Conservation (phyloP, 2,888 invertebrate species). For the Epistrophella euchroma region DNA sequence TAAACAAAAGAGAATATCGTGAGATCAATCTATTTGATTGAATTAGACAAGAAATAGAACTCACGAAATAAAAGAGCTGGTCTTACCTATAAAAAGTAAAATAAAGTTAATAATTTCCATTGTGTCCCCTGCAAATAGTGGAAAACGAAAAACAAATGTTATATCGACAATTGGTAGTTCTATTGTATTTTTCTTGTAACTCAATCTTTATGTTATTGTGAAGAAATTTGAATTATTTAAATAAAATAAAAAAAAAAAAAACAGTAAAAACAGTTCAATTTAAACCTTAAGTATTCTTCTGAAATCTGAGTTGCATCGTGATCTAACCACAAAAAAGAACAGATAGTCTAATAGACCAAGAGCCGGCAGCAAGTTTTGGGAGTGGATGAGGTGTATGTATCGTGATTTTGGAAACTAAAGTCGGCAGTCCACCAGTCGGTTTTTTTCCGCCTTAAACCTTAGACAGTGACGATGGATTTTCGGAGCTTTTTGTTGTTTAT, state of each 20-base stretch:
- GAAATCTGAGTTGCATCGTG: neutral
- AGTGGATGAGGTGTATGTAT: too few species aligned
- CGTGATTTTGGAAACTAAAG: too few species aligned
- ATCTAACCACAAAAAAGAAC: too few species aligned
- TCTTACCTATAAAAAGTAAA: conserved; percentile 35
- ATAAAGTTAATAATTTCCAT: conserved; percentile 23
- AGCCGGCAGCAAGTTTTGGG: too few species aligned
- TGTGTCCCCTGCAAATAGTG: conserved; percentile 15
- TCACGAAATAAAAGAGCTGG: conserved; percentile 40
- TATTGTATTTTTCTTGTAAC: conserved; percentile 56
- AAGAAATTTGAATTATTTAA: conserved; percentile 71
- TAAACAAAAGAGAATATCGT: conserved; percentile 22
- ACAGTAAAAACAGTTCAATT: neutral
- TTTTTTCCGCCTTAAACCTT: too few species aligned
- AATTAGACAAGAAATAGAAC: conserved; percentile 44
- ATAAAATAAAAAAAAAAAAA: conserved; percentile 46
- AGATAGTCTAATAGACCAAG: too few species aligned
- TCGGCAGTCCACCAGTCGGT: too few species aligned
- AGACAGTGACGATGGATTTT: too few species aligned
- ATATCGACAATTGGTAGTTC: conserved; percentile 50
- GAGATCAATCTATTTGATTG: conserved; percentile 34
- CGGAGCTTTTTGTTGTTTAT: too few species aligned
- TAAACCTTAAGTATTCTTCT: neutral
- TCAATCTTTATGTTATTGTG: conserved; percentile 52
- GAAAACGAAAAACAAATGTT: conserved; percentile 27